Base-by-base conservation (phyloP, 2,113 vertebrate genomes). In the Strix uralensis region DNA sequence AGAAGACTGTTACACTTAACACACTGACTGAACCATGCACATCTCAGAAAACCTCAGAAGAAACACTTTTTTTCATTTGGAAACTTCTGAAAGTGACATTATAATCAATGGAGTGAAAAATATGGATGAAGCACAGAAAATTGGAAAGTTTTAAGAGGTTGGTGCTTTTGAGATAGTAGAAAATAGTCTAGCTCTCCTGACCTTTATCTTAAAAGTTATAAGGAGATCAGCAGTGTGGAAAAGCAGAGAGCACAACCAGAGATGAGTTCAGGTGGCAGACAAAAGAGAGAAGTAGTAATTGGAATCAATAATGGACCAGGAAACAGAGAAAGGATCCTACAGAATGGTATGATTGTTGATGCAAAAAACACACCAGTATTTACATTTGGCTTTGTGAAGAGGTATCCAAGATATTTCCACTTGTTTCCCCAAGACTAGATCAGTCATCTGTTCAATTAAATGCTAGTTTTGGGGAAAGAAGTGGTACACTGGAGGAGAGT, bases 21-120 rank as follows among this genome's bases (percentile, higher is more conserved):
- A 94, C 20, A 26, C 47, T 82, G 57, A 57, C 25, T 87, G 87
- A 96, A 55, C n/a, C 32, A 38, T 67, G 61, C 13, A 19, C 22
- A 71, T 71, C 12, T 69, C 26, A 54, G 77, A 86, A 70, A 83
- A 86, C n/a, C 73, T 93, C 86, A 63, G 46, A 94, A 94, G 81
- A 74, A 91, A 75, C 32, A n/a, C 5, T 51, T 70, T 62, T 61
- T 84, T 87, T 71, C 9, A 47, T 65, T 59, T 79, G 49, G 62
- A 93, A 93, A 86, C 32, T 88, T 90, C 88, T 82, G 81, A 36
- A 88, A 90, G 63, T 89, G 71, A 71, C 70, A 85, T 88, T 96
- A 89, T 74, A 91, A 84, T 79, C 69, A 95, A 84, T 87, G 71
- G 52, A 93, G 81, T 93, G 81, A 92, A 94, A 93, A 97, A 94